Conservation (phyloP, 1,140 invertebrate genomes). For the Mycetomoellerius zeteki region DNA sequence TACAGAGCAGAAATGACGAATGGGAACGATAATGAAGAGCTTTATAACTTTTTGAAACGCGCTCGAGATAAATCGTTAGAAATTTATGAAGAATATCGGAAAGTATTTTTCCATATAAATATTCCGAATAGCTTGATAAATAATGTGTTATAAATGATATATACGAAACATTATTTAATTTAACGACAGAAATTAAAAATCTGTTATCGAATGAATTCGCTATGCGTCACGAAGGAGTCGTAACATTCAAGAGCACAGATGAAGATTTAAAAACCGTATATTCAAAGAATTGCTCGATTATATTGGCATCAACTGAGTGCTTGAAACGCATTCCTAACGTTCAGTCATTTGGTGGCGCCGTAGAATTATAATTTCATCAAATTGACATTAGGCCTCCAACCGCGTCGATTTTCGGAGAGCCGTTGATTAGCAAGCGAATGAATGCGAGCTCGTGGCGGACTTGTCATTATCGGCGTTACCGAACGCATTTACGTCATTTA, state of each 20-base stretch:
- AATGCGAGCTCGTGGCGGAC: not conserved
- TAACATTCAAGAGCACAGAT: not conserved
- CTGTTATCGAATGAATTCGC: not conserved
- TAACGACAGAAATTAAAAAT: not conserved
- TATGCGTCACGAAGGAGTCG: not conserved
- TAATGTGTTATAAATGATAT: not conserved
- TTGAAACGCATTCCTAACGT: constrained; percentile 65
- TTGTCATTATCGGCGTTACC: constrained; percentile 41
- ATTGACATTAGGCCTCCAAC: constrained; percentile 69
- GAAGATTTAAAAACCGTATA: constrained; percentile 34
- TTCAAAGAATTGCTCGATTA: constrained; percentile 80
- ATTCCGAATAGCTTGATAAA: not conserved
- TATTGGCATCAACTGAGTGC: constrained; percentile 77
- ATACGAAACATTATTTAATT: constrained; percentile 3
- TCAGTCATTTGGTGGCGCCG: constrained; percentile 70
- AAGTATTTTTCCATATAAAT: not conserved
- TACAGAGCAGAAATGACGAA: constrained; percentile 59
- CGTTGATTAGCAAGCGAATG: constrained; percentile 38
- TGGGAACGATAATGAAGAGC: constrained; percentile 55
- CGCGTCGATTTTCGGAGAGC: constrained; percentile 49
- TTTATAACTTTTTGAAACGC: constrained; percentile 58
- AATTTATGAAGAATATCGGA: constrained; percentile 56
- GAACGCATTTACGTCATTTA: not conserved
- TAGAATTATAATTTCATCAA: constrained; percentile 82
- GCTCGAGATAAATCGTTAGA: not conserved